Evolutionary conservation across 1,140 invertebrate species (phyloP).

Genomic region (Drosophila littoralis): DNA sequence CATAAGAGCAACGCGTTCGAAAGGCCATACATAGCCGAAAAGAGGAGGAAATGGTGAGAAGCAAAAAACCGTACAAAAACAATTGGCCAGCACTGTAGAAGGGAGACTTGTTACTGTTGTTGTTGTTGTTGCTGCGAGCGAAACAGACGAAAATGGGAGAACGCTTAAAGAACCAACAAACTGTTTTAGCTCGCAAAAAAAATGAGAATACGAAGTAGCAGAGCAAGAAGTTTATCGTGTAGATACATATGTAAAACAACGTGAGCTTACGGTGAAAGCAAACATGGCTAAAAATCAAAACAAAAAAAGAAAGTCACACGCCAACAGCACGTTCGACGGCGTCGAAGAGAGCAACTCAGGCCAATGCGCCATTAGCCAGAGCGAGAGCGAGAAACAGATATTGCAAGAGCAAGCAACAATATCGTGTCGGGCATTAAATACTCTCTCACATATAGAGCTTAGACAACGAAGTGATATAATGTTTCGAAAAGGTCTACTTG

Average conservation of each 20-base stretch:
- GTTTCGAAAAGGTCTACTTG: too few species aligned
- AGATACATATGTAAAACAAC: slow-evolving; percentile 16
- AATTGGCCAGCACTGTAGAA: slow-evolving; percentile 7
- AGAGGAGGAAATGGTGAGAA: background rate
- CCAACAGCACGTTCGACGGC: slow-evolving; percentile 1
- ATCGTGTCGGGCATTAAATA: background rate
- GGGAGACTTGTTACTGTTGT: background rate
- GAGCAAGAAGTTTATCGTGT: background rate
- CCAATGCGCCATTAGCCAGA: background rate
- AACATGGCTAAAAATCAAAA: slow-evolving; percentile 18
- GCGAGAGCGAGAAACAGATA: background rate
- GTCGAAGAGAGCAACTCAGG: background rate
- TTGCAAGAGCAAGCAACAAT: too few species aligned
- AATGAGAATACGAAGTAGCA: background rate
- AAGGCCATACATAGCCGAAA: slow-evolving; percentile 7
- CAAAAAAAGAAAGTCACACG: slow-evolving; percentile 20
- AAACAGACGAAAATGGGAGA: background rate
- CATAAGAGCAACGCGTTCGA: background rate
- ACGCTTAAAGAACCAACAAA: slow-evolving; percentile 12
- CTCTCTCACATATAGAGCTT: background rate
- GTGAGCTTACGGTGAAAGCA: slow-evolving; percentile 10
- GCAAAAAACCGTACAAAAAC: slow-evolving; percentile 4
- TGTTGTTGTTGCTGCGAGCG: background rate
- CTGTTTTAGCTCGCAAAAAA: background rate
- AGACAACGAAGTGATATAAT: too few species aligned